Evolutionary conservation across 2,113 vertebrate species (phyloP).

Genomic region (Spilogale gracilis): DNA sequence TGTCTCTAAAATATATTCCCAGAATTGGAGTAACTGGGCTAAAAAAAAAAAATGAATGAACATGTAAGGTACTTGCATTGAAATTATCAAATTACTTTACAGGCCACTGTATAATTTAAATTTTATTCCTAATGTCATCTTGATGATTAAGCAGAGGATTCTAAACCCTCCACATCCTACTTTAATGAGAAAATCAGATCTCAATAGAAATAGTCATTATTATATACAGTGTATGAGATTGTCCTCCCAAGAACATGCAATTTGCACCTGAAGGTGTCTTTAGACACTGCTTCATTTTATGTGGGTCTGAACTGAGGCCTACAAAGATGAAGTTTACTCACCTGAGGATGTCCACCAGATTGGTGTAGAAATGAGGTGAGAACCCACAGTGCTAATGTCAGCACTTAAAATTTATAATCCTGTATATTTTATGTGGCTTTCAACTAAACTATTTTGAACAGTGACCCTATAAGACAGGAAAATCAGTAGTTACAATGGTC

Average conservation of each 20-base stretch:
- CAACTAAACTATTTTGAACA: neutral
- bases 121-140: slow-evolving; percentile 9
- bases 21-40: neutral
- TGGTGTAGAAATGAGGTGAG: neutral
- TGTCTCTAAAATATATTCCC: slow-evolving; percentile 33
- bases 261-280: neutral
- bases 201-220: neutral
- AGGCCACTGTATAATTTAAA: neutral
- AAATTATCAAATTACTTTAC: slow-evolving; percentile 38
- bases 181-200: slow-evolving; percentile 58
- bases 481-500: neutral
- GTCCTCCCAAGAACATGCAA: neutral
- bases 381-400: neutral
- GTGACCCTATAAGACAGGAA: neutral
- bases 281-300: neutral
- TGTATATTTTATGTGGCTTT: neutral
- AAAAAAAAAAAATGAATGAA: neutral
- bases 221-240: neutral
- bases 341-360: neutral
- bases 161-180: neutral
- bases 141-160: slow-evolving; percentile 7
- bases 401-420: neutral
- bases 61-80: slow-evolving; percentile 12
- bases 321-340: neutral
- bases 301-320: neutral